A percentile compares a stretch with the other conserved stretches of the same genome.
Evolutionary conservation across 2,888 invertebrate species (phyloP).

Genomic region (Polyommatus icarus): DNA sequence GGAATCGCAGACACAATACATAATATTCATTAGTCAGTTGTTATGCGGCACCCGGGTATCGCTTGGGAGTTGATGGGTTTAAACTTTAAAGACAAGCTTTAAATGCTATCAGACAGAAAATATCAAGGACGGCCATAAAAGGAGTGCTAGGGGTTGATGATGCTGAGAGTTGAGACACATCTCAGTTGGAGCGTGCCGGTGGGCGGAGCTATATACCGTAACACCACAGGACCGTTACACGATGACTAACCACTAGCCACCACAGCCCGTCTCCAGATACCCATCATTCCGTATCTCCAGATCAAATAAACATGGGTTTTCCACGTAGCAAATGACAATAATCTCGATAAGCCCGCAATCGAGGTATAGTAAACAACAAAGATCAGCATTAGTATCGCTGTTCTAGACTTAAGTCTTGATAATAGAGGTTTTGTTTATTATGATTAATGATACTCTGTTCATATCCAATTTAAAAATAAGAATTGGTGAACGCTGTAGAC

Average conservation of each 20-base stretch:
- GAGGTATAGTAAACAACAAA: not conserved
- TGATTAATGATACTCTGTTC: not conserved
- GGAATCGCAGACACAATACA: too few species aligned
- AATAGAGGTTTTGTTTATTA: not conserved
- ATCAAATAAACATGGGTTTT: constrained; percentile 5
- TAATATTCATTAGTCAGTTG: too few species aligned
- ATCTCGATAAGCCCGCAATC: not conserved
- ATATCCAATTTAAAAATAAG: not conserved
- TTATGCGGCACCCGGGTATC: too few species aligned
- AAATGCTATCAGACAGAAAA: not conserved
- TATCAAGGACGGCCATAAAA: not conserved
- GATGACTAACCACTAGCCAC: constrained; percentile 8
- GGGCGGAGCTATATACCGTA: constrained; percentile 1
- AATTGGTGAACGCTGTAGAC: not conserved
- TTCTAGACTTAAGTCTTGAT: not conserved
- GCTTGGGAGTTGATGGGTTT: too few species aligned
- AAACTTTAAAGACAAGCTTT: too few species aligned
- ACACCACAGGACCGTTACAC: not conserved
- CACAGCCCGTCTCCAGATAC: not conserved
- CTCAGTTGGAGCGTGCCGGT: not conserved
- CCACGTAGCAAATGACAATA: not conserved
- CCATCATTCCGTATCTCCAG: not conserved
- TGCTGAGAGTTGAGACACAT: not conserved
- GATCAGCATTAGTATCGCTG: not conserved
- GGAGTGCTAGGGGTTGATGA: not conserved